Base-by-base conservation (phyloP, 2,888 invertebrate genomes). In the Adelphocoris suturalis region DNA sequence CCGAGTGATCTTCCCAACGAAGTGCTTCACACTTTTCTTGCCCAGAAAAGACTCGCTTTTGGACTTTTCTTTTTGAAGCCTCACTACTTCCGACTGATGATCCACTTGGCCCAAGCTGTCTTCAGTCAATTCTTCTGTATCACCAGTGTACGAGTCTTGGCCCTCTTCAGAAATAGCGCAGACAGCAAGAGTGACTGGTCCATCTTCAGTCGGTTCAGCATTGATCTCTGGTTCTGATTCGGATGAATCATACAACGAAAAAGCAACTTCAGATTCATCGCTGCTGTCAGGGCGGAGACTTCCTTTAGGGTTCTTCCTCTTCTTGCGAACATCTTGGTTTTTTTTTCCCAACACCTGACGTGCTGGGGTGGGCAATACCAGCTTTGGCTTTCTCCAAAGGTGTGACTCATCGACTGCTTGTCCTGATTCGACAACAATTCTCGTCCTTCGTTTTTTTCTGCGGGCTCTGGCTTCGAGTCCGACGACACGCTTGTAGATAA, bases 391-490 rank as follows among this genome's bases (percentile, higher is more conserved):
- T 27, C 76, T 76, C 76, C 28, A 28, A 28, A 76, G 37, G 76
- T 76, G 76, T 27, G 76, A 76, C 76, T 76, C 76, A 76, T 76
- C 76, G 76, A 76, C 76, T 27, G 57, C 57, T 16, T 57, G 57
- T 57, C 57, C 57, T 57, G 57, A 16, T 57, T 57, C 57, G 11
- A 57, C 57, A 57, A 14, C 57, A 57, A 57, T 57, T 57, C 57
- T 57, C 57, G 11, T 57, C 57, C 57, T 57, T 61, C 61, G 13
- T 61, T 16, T 61, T n/a, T 19, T 19, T 61, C 4, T 12, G 61
- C 2, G 61, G 61, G n/a, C 61, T 61, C n/a, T 9, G 61, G 61
- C 61, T 61, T 7, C 61, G 19, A 16, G n/a, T 61, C 3, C 61
- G 61, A 61, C 61, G 61, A 61, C 61, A 61, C 13, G 61, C 61